Base-by-base conservation (phyloP, 2,797 vertebrate genomes). In the Buceros bicornis region DNA sequence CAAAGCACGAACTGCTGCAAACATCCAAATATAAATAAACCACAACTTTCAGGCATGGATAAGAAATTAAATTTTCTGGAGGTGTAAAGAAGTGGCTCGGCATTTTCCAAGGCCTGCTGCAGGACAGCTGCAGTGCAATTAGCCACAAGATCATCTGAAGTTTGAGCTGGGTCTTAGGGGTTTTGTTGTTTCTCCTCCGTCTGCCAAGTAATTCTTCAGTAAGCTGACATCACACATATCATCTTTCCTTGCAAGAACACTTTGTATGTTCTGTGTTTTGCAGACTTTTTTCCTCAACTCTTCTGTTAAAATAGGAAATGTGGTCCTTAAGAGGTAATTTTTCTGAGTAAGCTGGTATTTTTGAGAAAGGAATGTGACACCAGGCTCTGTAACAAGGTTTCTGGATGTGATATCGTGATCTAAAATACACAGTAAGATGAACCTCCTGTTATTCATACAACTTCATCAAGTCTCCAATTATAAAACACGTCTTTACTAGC, bases 121-220 rank as follows among this genome's bases (percentile, higher is more conserved):
- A 94, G 84, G 94, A 96, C 95, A 97, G 97, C 91, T 97, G 97
- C 85, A 84, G 22, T 48, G 29, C 79, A 94, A 84, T 92, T 89
- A 95, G 65, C 89, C 6, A 5, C 25, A 40, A 94, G 67, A 74
- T 76, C 76, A 74, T 76, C 48, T 1, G 0, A 90, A 93, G 87
- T 83, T 71, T 87, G 85, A 95, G 62, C 80, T 90, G 85, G 22
- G 40, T 91, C 73, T 90, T 93, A 58, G 0, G 19, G 40, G 31
- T 82, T 96, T 91, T 83, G 69, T 51, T 92, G n/a, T 88, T 96
- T 91, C 83, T 94, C 58, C 47, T 94, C 81, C 90, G 67, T 87
- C 83, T 97, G 95, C 86, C 92, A 96, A 95, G 74, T 65, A 94
- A 93, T 95, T 94, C 93, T 92, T 94, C 82, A 89, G 92, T 93